These are phyloP conservation scores for Priocnemis perturbator DNA, from an alignment of 2,888 invertebrate species.

Conservation along the genomic window DNA sequence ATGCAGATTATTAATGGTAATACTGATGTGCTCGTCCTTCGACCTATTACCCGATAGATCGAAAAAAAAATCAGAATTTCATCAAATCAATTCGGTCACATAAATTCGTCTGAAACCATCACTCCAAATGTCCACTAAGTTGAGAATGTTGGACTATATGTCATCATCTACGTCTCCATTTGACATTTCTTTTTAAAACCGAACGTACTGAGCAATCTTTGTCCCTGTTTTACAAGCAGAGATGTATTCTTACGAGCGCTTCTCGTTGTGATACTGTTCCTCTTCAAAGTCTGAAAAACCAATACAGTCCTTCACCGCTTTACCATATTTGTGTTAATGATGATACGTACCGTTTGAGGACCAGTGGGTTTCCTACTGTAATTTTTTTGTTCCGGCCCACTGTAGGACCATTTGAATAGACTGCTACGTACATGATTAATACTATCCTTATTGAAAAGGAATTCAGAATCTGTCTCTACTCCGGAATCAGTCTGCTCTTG, in stretches of 20 bases:
- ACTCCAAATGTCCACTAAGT: too few relatives aligned
- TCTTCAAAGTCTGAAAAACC: slow-evolving; percentile 34
- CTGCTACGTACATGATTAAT: slow-evolving; percentile 11
- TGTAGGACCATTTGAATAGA: slow-evolving; percentile 23
- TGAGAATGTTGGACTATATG: too few relatives aligned
- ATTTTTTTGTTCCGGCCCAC: background rate
- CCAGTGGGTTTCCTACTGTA: slow-evolving; percentile 8
- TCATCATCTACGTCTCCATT: too few relatives aligned
- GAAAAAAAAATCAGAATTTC: too few relatives aligned
- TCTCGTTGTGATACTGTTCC: slow-evolving; percentile 60
- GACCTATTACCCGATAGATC: too few relatives aligned
- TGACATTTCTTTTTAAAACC: slow-evolving; percentile 80
- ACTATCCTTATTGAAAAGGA: slow-evolving; percentile 30
- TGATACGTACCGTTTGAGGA: slow-evolving; percentile 28
- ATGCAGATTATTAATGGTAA: too few relatives aligned
- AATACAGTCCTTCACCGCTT: background rate
- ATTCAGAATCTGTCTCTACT: slow-evolving; percentile 32
- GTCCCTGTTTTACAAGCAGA: slow-evolving; percentile 74
- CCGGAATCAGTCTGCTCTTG: background rate
- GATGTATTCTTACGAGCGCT: slow-evolving; percentile 66
- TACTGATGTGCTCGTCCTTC: too few relatives aligned
- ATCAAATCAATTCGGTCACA: too few relatives aligned
- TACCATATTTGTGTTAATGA: background rate
- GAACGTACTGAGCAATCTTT: slow-evolving; percentile 81
- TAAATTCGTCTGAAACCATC: too few relatives aligned